phyloP scores from a whole-genome alignment of 2,797 vertebrate genomes.

The Erethizon dorsatum region DNA sequence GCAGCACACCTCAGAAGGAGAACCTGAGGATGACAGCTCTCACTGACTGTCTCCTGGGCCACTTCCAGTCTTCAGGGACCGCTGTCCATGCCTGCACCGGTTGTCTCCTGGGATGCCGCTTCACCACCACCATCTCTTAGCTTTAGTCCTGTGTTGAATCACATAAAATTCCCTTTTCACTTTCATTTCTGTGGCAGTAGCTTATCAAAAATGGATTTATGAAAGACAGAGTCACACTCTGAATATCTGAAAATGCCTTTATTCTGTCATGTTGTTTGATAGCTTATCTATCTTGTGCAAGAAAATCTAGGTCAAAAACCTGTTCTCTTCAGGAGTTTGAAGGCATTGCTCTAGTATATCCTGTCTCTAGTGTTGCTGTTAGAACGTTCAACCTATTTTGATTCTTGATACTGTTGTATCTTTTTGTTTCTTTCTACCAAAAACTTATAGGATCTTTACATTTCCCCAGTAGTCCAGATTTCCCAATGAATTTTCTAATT shows the following conservation, averaged over 20 bases:
- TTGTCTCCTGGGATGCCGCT: neutral
- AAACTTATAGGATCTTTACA: neutral
- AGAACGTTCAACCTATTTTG: neutral
- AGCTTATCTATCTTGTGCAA: neutral
- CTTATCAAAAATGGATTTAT: neutral
- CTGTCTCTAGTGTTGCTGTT: accelerated
- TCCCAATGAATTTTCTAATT: neutral
- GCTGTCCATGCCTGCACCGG: accelerated
- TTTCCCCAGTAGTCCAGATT: neutral
- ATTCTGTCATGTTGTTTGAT: neutral
- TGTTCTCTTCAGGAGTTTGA: neutral
- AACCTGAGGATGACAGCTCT: neutral
- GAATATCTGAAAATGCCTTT: neutral
- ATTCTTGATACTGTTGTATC: neutral
- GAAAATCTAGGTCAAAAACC: constrained; percentile 8
- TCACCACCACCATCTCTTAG: neutral
- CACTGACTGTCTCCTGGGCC: neutral
- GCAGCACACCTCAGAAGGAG: neutral
- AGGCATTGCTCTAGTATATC: neutral
- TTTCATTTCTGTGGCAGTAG: neutral
- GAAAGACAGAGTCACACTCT: neutral
- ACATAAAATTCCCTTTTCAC: neutral
- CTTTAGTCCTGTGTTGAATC: neutral
- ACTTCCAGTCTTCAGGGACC: neutral
- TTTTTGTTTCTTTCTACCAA: neutral